phyloP scores from a whole-genome alignment of 2,888 invertebrate species.

The Diadegma fenestrale region DNA sequence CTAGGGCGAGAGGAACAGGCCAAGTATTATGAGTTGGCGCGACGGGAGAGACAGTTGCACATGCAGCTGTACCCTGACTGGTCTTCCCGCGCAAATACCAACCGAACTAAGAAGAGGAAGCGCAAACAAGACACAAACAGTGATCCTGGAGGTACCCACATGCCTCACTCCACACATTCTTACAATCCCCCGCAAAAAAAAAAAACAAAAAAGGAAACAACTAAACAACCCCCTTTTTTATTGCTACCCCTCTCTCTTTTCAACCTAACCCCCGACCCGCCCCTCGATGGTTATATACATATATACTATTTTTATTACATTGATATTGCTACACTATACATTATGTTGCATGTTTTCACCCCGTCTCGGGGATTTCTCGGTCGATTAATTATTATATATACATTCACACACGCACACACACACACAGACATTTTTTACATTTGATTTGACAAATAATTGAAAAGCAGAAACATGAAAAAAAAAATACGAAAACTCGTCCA shows the following conservation, averaged over 20 bases:
- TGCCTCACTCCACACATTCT: conserved; percentile 84
- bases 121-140: conserved; percentile 98
- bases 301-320: conserved; percentile 76
- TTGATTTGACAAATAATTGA: conserved; percentile 7
- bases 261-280: conserved; percentile 29
- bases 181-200: conserved; percentile 77
- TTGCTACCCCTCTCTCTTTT: not conserved
- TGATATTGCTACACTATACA: conserved; percentile 81
- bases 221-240: conserved; percentile 17
- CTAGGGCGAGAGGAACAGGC: conserved; percentile 99
- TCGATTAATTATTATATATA: conserved; percentile 77
- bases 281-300: conserved; percentile 70
- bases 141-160: conserved; percentile 93
- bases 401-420: conserved; percentile 61
- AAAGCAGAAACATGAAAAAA: conserved; percentile 20
- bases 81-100: conserved; percentile 99
- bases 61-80: conserved; percentile 99
- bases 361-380: conserved; percentile 81
- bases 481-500: conserved; percentile 59
- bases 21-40: conserved; percentile 99
- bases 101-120: conserved; percentile 99
- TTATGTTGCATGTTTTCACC: conserved; percentile 84
- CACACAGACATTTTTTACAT: conserved; percentile 41
- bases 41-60: conserved; percentile 99
- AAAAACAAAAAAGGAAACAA: conserved; percentile 29